Base-by-base conservation (phyloP, 2,797 vertebrate genomes). In the Myioborus melanocephalus region DNA sequence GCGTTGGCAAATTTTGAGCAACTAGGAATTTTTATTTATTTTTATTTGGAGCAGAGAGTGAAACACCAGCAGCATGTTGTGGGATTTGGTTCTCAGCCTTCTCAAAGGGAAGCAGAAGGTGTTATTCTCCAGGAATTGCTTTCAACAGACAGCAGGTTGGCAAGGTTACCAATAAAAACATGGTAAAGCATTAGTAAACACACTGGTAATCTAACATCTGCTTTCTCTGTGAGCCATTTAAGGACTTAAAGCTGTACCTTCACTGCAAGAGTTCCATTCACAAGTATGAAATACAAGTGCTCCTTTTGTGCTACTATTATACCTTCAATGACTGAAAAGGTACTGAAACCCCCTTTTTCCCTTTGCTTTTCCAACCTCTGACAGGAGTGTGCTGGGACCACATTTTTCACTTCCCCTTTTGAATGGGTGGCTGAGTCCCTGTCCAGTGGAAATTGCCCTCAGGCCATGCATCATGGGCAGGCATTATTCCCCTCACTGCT, bases 401-500 rank as follows among this genome's bases (percentile, higher is more conserved):
- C 20, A 39, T 59, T 32, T 77, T 70, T 65, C 35, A 34, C n/a
- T 75, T 76, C 1, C 2, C 32, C 1, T 53, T 89, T 83, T 78
- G 7, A 83, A 52, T 1, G 1, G 15, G 22, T 64, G 22, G 28
- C 2, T 59, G 3, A 2, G 17, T 41, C 12, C 12, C 16, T 39
- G 13, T 27, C 41, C 12, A 11, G 34, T 65, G 47, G 56, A 83
- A 59, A 30, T 3, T 3, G 3, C 4, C 3, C 49, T 39, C 34
- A 37, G 46, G 10, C 19, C 3, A 1, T 6, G 10, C 5, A 22
- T 39, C 3, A 26, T 0, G 0, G 20, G 13, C 21, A 65, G 43
- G 32, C 1, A 0, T 63, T 65, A 53, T 53, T 80, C 14, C 14
- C 9, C 16, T 41, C 4, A 3, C 14, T 17, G 3, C 28, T 56